phyloP scores from a whole-genome alignment of 2,113 vertebrate species.

The Callaeas wilsoni region DNA sequence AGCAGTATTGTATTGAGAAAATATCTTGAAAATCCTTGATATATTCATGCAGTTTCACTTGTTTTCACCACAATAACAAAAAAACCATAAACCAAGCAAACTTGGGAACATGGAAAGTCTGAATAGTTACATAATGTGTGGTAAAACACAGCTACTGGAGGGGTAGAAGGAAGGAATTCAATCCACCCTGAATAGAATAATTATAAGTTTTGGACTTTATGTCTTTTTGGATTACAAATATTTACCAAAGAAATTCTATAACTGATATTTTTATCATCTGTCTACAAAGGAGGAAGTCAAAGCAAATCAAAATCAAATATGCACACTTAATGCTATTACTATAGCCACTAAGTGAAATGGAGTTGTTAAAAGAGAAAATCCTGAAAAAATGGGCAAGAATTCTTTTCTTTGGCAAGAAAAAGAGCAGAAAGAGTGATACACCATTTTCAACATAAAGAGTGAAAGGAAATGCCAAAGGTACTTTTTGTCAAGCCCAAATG shows the following conservation, averaged over 20 bases:
- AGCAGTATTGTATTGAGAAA: neutral
- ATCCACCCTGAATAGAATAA: constrained; percentile 21
- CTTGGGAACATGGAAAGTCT: neutral
- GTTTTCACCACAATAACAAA: neutral
- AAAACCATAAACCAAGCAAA: neutral
- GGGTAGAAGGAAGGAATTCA: neutral
- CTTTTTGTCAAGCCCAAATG: constrained; percentile 51
- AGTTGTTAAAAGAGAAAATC: constrained; percentile 39
- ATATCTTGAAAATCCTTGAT: neutral
- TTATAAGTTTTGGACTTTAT: constrained; percentile 8
- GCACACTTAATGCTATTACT: neutral
- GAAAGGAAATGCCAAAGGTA: constrained; percentile 60
- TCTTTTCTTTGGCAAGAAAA: constrained; percentile 46
- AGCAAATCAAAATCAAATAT: neutral
- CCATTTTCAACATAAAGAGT: constrained; percentile 39
- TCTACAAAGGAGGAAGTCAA: neutral
- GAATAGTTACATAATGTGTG: neutral
- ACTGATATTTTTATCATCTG: neutral
- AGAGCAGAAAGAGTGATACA: constrained; percentile 26
- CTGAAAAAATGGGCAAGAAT: constrained; percentile 31
- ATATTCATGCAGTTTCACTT: neutral
- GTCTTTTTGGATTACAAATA: neutral
- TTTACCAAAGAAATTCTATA: neutral
- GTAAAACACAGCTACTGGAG: neutral
- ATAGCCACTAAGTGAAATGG: constrained; percentile 12